Conservation (phyloP, 2,888 invertebrate genomes). For the Odiellus spinosus region DNA sequence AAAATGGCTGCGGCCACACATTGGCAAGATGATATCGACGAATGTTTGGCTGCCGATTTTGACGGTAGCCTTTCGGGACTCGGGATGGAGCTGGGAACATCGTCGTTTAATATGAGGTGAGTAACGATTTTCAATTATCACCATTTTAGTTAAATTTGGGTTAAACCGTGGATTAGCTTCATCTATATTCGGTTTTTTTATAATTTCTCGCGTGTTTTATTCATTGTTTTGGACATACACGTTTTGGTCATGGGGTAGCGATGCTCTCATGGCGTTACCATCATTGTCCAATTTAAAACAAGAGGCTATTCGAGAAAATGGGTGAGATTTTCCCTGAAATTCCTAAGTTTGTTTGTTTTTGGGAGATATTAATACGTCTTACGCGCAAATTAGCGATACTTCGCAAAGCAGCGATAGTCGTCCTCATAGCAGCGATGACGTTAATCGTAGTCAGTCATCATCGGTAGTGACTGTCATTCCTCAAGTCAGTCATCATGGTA, state of each 20-base stretch:
- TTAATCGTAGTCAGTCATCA: constrained; percentile 4
- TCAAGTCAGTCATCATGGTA: constrained; percentile 17
- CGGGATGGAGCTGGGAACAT: constrained; percentile 45
- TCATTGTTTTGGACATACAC: no score
- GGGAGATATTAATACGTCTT: no score
- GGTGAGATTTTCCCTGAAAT: no score
- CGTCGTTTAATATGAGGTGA: constrained; percentile 51
- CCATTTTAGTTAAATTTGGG: no score
- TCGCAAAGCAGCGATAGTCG: no score
- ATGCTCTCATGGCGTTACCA: background rate
- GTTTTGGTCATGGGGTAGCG: background rate
- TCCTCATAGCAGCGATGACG: background rate
- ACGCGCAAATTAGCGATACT: no score
- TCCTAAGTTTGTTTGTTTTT: no score
- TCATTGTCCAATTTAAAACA: background rate
- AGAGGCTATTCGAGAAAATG: background rate
- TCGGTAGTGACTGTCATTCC: constrained; percentile 6
- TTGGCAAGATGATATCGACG: constrained; percentile 42
- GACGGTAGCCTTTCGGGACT: constrained; percentile 54
- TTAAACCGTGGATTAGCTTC: no score
- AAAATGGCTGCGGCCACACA: constrained; percentile 12
- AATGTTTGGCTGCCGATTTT: constrained; percentile 50
- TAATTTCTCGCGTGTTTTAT: no score
- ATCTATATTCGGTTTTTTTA: no score
- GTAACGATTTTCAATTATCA: background rate